Evolutionary conservation across 1,140 invertebrate genomes (phyloP).

Genomic region (Musca domestica): DNA sequence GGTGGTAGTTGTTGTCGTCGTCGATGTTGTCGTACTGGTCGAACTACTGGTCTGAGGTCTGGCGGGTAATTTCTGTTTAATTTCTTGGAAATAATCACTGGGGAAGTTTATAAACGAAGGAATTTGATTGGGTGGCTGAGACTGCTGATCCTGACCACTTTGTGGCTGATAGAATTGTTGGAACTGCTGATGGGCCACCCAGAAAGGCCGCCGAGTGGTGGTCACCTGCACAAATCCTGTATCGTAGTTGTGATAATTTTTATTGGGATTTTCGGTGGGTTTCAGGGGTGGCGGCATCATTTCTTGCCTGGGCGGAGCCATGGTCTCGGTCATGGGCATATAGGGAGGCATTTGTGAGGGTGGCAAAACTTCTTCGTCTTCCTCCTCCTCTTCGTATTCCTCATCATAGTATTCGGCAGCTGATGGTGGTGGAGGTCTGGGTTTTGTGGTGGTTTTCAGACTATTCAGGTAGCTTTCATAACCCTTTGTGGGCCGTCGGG

Average conservation of each 20-base stretch:
- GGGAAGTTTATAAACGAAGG: conserved; percentile 51
- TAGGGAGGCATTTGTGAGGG: conserved; percentile 59
- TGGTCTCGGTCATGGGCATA: conserved; percentile 61
- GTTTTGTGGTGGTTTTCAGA: conserved; percentile 31
- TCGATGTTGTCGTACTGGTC: conserved; percentile 29
- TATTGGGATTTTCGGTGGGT: conserved; percentile 4
- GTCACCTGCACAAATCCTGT: conserved; percentile 45
- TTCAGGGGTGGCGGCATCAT: conserved; percentile 28
- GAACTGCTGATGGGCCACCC: conserved; percentile 29
- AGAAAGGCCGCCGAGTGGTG: conserved; percentile 43
- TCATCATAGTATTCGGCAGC: conserved; percentile 44
- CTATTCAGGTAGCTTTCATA: conserved; percentile 47
- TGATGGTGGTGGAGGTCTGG: conserved; percentile 14
- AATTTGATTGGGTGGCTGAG: conserved; percentile 31
- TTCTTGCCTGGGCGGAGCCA: conserved; percentile 46
- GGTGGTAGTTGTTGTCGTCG: conserved; percentile 41
- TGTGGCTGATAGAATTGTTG: conserved; percentile 26
- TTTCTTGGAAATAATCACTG: conserved; percentile 49
- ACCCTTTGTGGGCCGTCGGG: conserved; percentile 33
- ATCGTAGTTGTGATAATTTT: conserved; percentile 29
- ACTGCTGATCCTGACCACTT: conserved; percentile 11
- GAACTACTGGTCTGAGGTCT: conserved; percentile 36
- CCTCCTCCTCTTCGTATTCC: conserved; percentile 58
- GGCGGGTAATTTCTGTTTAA: conserved; percentile 39
- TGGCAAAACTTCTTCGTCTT: conserved; percentile 55